Conservation (phyloP, 2,797 vertebrate species). For the Morelia viridis region DNA sequence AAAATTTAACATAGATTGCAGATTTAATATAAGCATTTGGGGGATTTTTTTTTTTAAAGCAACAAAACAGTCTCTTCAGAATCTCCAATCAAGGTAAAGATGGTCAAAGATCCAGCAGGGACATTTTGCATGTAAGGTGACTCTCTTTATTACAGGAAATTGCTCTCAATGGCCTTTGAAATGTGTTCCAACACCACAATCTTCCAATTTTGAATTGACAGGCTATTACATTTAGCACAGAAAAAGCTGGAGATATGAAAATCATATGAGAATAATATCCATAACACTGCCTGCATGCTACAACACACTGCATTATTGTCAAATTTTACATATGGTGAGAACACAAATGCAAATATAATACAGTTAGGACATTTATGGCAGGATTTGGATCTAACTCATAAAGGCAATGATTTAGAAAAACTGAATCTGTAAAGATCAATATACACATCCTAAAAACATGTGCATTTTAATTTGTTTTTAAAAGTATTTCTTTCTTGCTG, state of each 20-base stretch:
- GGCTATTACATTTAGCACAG: not conserved
- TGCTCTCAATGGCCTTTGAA: not conserved
- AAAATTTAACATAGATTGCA: not conserved
- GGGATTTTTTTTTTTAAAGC: no score
- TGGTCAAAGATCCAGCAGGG: not conserved
- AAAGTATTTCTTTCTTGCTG: not conserved
- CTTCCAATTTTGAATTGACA: slow-evolving; percentile 15
- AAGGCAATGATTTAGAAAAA: not conserved
- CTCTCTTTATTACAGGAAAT: not conserved
- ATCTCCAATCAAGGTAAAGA: slow-evolving; percentile 2
- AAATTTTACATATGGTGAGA: not conserved
- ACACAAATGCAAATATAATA: not conserved
- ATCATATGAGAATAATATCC: not conserved
- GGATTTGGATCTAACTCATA: not conserved
- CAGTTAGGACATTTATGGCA: not conserved
- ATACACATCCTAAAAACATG: not conserved
- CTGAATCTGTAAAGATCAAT: not conserved
- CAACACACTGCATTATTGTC: not conserved
- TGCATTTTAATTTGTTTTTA: not conserved
- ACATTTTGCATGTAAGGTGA: not conserved
- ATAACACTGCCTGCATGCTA: not conserved
- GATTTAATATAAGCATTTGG: not conserved
- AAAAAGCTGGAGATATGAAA: slow-evolving; percentile 1
- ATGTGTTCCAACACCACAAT: not conserved
- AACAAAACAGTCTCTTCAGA: not conserved